A percentile compares a stretch with the other conserved stretches of the same genome.
Evolutionary conservation across 2,888 invertebrate species (phyloP).

Genomic region (Muscina levida): DNA sequence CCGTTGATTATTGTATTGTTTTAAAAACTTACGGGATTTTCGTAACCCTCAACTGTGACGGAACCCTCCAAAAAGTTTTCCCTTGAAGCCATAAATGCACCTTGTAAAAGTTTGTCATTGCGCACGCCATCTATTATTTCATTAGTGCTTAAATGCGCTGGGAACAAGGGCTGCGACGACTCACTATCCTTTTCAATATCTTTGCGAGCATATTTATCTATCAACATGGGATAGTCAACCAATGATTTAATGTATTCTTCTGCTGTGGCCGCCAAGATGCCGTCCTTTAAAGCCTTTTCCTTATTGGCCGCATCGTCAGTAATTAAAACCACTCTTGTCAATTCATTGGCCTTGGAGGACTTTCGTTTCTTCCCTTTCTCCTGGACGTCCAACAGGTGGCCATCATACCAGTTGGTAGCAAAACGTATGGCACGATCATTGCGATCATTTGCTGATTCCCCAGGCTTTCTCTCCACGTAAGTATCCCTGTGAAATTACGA

Average conservation of each 20-base stretch:
- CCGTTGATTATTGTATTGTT: no score
- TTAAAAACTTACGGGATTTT: slow-evolving; percentile 85
- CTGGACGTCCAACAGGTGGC: slow-evolving; percentile 83
- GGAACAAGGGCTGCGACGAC: slow-evolving; percentile 87
- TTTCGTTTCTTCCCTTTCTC: slow-evolving; percentile 68
- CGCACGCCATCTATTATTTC: slow-evolving; percentile 91
- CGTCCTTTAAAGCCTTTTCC: slow-evolving; percentile 85
- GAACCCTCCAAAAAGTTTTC: slow-evolving; percentile 97
- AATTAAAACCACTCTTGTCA: slow-evolving; percentile 86
- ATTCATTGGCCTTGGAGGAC: slow-evolving; percentile 67
- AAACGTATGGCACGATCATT: slow-evolving; percentile 94
- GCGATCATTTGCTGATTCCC: slow-evolving; percentile 93
- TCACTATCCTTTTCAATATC: slow-evolving; percentile 83
- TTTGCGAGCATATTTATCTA: slow-evolving; percentile 90
- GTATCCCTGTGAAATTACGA: slow-evolving; percentile 86
- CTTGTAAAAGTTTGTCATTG: slow-evolving; percentile 87
- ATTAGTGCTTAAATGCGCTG: slow-evolving; percentile 89
- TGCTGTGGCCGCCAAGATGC: slow-evolving; percentile 85
- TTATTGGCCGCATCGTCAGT: slow-evolving; percentile 92
- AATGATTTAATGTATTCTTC: slow-evolving; percentile 88
- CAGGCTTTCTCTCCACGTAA: slow-evolving; percentile 89
- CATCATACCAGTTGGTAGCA: slow-evolving; percentile 90
- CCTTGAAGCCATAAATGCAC: slow-evolving; percentile 90
- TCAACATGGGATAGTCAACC: slow-evolving; percentile 84
- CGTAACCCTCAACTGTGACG: slow-evolving; percentile 89